phyloP scores from a whole-genome alignment of 2,888 invertebrate species.

The Diadegma fenestrale region DNA sequence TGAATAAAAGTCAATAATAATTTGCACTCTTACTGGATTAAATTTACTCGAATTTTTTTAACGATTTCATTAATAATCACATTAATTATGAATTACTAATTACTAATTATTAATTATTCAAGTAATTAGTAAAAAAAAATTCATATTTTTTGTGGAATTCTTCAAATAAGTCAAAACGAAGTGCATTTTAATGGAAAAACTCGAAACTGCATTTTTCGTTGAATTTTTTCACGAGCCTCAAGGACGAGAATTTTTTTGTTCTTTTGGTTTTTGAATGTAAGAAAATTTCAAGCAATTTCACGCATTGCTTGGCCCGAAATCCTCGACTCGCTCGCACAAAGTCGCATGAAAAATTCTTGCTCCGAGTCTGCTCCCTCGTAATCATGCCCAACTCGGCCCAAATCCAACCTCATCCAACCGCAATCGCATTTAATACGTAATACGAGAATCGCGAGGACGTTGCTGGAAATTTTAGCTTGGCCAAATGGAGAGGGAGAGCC shows the following conservation, averaged over 20 bases:
- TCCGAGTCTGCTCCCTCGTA: conserved; percentile 1
- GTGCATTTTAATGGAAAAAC: not conserved
- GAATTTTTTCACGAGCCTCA: not conserved
- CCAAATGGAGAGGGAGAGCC: not conserved
- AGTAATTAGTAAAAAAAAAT: no score
- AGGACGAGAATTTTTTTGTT: not conserved
- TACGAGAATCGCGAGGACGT: conserved; percentile 1
- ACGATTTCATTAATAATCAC: no score
- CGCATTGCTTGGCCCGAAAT: not conserved
- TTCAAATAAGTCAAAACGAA: not conserved
- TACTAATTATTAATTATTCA: no score
- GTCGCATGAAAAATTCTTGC: not conserved
- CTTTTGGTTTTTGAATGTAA: not conserved
- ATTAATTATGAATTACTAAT: no score
- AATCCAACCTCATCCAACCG: conserved; percentile 14
- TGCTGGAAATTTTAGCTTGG: not conserved
- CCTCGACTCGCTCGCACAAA: not conserved
- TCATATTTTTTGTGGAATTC: no score
- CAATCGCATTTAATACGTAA: conserved; percentile 29
- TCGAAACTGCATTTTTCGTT: not conserved
- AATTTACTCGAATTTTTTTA: no score
- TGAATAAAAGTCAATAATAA: no score
- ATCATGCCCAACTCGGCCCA: not conserved
- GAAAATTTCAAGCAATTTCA: not conserved
- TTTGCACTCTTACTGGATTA: no score